Conservation (phyloP, 2,113 vertebrate species). For the Cryptomyrus ogoouensis region DNA sequence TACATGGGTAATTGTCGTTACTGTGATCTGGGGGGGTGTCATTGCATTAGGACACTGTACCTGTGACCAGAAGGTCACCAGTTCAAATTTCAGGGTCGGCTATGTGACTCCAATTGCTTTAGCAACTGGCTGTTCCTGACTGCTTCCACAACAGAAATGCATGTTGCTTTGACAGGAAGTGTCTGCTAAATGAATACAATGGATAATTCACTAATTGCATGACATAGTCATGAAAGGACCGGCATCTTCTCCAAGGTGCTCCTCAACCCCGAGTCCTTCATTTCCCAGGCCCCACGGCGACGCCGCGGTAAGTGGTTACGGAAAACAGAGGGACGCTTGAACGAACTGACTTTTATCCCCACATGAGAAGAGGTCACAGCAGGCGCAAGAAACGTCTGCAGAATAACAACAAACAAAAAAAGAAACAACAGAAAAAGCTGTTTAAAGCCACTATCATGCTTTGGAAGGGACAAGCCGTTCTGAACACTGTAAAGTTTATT, state of each 20-base stretch:
- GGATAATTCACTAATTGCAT: not conserved
- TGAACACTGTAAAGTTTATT: conserved; percentile 18
- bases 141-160: not conserved
- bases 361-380: not conserved
- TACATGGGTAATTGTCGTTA: not conserved
- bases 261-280: not conserved
- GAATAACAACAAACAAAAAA: not conserved
- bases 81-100: not conserved
- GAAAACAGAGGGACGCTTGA: not conserved
- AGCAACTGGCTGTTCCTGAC: not conserved
- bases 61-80: not conserved
- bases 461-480: not conserved
- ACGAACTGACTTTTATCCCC: not conserved
- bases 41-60: not conserved
- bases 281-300: not conserved
- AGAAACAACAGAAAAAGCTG: conserved; percentile 15
- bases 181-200: not conserved
- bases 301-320: not conserved
- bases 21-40: not conserved
- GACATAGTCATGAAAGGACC: not conserved
- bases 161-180: not conserved
- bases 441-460: conserved; percentile 28
- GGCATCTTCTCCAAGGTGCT: not conserved
- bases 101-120: not conserved
- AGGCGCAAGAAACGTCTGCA: not conserved